Percentiles rank a stretch among this genome's conserved stretches.
Conservation (phyloP, 2,113 vertebrate genomes). For the Myotis brandtii region DNA sequence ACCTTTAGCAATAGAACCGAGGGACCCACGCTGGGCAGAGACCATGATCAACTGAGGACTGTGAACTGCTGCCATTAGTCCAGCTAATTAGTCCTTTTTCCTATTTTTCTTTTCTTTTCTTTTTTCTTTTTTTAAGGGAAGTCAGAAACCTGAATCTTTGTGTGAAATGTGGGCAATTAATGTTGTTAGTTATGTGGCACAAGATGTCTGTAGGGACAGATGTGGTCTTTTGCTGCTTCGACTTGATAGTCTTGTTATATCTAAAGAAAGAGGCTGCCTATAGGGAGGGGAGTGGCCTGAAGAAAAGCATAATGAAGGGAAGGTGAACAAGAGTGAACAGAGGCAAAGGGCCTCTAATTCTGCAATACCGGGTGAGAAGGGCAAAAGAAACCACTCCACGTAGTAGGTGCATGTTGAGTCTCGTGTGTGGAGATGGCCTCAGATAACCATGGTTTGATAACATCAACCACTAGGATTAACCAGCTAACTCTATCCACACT, state of each 20-base stretch:
- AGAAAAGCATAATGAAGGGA: not conserved
- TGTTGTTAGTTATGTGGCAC: not conserved
- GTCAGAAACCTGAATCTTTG: not conserved
- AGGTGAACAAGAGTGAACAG: not conserved
- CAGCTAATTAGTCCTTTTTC: not conserved
- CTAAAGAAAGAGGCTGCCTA: not conserved
- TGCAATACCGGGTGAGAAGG: too few relatives aligned
- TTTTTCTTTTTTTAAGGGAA: not conserved
- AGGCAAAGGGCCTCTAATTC: not conserved
- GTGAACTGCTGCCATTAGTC: too few relatives aligned
- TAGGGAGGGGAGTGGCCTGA: not conserved
- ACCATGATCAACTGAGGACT: not conserved
- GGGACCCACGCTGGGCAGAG: accelerated
- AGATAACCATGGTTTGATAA: not conserved
- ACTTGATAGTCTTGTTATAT: not conserved
- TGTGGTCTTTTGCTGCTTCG: conserved; percentile 31
- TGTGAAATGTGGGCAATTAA: not conserved
- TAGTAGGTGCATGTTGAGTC: accelerated
- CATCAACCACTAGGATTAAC: not conserved
- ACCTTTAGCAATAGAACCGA: not conserved
- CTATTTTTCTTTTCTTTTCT: not conserved
- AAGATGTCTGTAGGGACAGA: not conserved
- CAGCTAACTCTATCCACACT: not conserved
- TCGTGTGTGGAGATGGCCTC: not conserved
- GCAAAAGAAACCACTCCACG: accelerated